Evolutionary conservation across 2,113 vertebrate species (phyloP).

Genomic region (Dendrocopos noguchii): DNA sequence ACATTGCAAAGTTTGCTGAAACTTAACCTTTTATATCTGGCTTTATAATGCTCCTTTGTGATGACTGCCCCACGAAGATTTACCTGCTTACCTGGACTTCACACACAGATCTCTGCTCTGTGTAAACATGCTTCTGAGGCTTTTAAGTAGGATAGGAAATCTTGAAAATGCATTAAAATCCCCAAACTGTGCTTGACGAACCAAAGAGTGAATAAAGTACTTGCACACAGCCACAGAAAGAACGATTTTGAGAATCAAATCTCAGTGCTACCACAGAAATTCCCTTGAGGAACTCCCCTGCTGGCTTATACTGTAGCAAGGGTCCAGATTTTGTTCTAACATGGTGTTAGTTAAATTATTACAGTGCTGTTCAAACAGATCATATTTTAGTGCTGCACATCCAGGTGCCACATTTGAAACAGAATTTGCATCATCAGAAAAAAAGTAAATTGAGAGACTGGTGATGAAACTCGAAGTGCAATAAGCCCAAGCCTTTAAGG

Average conservation of each 20-base stretch:
- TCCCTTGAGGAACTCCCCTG: background rate
- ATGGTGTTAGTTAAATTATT: background rate
- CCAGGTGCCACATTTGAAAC: background rate
- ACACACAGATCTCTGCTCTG: background rate
- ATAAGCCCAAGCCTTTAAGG: background rate
- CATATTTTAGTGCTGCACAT: background rate
- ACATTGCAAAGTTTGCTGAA: background rate
- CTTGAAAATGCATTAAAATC: background rate
- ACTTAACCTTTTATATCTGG: background rate
- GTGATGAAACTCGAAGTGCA: background rate
- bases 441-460: background rate
- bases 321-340: background rate
- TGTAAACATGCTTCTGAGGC: background rate
- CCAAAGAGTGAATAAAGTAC: background rate
- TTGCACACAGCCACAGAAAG: background rate
- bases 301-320: background rate
- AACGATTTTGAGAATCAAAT: background rate
- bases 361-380: background rate
- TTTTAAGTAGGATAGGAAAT: background rate
- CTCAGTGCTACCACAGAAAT: background rate
- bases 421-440: background rate
- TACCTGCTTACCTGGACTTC: background rate
- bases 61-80: background rate
- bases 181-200: background rate
- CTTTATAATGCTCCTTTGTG: background rate